Evolutionary conservation across 2,113 vertebrate species (phyloP), one percentile per base, ranked within the genome.

Genomic region (Notiomystis cincta): DNA sequence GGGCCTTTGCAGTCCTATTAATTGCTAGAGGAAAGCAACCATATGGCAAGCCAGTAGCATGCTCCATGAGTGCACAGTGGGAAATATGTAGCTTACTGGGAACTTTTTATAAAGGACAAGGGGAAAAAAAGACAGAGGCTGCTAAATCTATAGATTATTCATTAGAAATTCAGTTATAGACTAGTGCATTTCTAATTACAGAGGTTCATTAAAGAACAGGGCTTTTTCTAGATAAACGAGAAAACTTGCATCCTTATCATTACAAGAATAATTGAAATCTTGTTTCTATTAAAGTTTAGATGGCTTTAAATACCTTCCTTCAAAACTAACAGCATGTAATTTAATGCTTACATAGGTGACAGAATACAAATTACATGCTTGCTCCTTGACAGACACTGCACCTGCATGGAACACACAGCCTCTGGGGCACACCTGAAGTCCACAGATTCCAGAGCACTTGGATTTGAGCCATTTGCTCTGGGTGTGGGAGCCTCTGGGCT

Each of bases 1-100:
- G 65, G 67, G 95, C 79, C 96, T 96, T 96, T 96, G 96, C 91
- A 96, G 95, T 93, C 97, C 97, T 94, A 98, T 98, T 98, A 98
- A 97, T 96, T 96, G 93, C 91, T 87, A 71, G 94, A 95, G 97
- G 92, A 97, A 89, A 87, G 87, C 77, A 93, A 83, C 93, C 97
- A 97, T 88, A 95, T 94, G 95, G 97, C 64, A 62, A 87, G 94
- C 70, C 37, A 93, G 88, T 38, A 60, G 70, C 56, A 15, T 25
- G 80, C 81, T 78, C 92, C 9, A 3, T 6, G 66, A 93, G 84
- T 11, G 81, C 95, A 85, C 87, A 96, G 96, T 57, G 69, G 89
- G 89, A 97, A 92, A 96, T n/a, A 57, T 9, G 62, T 31, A 94
- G 87, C 82, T 42, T 56, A 83, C 75, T 67, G 71, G 85, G 82